Evolutionary conservation across 2,113 vertebrate species (phyloP).

Genomic region (Salvelinus namaycush): DNA sequence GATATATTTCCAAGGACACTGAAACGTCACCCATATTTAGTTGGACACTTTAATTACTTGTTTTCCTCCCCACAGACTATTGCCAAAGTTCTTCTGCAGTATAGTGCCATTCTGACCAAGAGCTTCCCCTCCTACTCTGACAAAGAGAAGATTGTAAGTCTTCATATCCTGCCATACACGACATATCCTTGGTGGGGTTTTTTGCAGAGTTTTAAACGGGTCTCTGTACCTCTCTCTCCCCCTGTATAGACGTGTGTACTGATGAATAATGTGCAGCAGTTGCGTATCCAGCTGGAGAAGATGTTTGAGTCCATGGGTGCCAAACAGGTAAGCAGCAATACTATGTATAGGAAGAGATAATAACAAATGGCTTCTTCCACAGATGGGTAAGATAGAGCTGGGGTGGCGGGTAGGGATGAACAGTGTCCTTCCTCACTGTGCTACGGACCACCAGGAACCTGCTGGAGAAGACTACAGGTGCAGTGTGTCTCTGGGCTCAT

Average conservation of each 20-base stretch:
- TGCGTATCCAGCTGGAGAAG: slow-evolving; percentile 96
- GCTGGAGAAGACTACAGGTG: background rate
- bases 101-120: slow-evolving; percentile 90
- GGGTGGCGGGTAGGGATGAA: background rate
- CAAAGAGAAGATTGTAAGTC: slow-evolving; percentile 94
- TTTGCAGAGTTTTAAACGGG: background rate
- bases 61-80: slow-evolving; percentile 82
- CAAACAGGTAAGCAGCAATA: slow-evolving; percentile 81
- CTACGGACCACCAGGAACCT: background rate
- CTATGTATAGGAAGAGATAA: background rate
- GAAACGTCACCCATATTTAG: background rate
- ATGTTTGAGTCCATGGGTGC: slow-evolving; percentile 99
- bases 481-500: no score
- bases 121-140: slow-evolving; percentile 89
- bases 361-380: background rate
- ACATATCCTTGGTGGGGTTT: no score
- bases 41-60: background rate
- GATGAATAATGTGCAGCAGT: slow-evolving; percentile 93
- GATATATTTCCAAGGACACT: background rate
- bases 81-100: slow-evolving; percentile 92
- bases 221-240: background rate
- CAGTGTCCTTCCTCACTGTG: background rate
- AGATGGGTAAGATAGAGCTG: background rate
- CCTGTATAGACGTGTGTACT: slow-evolving; percentile 84
- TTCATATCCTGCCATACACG: no score